Evolutionary conservation across 2,797 vertebrate species (phyloP), one percentile per base, ranked within the genome.

Genomic region (Graptemys geographica): DNA sequence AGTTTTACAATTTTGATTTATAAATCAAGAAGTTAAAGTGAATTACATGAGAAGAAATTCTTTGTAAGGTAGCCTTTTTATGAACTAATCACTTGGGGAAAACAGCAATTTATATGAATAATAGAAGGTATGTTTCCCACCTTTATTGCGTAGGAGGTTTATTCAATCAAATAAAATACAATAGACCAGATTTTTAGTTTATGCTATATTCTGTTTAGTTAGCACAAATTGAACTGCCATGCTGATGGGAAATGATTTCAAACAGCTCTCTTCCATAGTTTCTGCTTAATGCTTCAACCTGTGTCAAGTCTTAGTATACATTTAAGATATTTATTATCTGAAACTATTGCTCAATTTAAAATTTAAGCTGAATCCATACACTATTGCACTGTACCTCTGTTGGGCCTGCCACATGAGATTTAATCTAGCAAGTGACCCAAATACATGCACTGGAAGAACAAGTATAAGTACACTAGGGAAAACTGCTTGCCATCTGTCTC

Each of bases 391-490:
- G 94, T 90, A 94, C 90, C 82, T 97, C 93, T 89, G 33, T 83
- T 95, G 96, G 97, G 93, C 90, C 88, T 94, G 92, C 97, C 97
- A 96, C 93, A 88, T 95, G 97, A 94, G 89, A 87, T 97, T 98
- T 98, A 97, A 98, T 97, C 91, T 95, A 97, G 96, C 95, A 97
- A 98, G 91, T 98, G 98, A 98, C 98, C 97, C 97, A 98, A 82
- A 98, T 98, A 97, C 10, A 27, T 87, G 87, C 91, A 86, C 88
- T 92, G 87, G 94, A 95, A 93, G 97, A 97, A 95, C 96, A 95
- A 94, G 94, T 95, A 25, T 96, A 97, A 96, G 94, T 96, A 95
- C 97, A 62, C 78, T 83, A 86, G 95, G 97, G 96, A 97, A 96
- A 97, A 98, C 94, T 91, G 89, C 94, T 97, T 95, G 84, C 97